Percentiles rank a stretch among this genome's conserved stretches.
phyloP scores from a whole-genome alignment of 2,113 vertebrate genomes.

The Uria aalge region DNA sequence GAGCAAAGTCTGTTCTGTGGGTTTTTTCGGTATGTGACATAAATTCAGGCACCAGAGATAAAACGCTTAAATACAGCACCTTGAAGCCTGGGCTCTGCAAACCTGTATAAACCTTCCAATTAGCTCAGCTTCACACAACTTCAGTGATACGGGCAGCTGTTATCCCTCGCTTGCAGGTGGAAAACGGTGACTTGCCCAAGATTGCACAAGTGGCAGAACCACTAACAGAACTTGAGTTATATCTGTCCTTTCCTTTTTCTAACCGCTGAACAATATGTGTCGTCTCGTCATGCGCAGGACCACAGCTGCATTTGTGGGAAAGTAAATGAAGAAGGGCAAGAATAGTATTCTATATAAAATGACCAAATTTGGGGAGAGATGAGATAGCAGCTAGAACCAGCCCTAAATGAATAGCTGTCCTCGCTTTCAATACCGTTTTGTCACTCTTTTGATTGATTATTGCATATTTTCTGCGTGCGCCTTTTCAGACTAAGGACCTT shows the following conservation, averaged over 20 bases:
- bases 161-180: conserved; percentile 7
- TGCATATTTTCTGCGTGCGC: conserved; percentile 4
- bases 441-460: conserved; percentile 23
- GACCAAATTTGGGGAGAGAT: neutral
- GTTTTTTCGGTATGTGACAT: neutral
- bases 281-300: neutral
- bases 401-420: neutral
- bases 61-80: conserved; percentile 8
- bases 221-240: conserved; percentile 13
- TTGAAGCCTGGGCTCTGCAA: conserved; percentile 43
- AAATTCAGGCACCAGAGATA: conserved; percentile 35
- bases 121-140: conserved; percentile 31
- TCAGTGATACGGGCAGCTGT: conserved; percentile 2
- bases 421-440: neutral
- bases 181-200: conserved; percentile 10
- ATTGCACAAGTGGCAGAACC: conserved; percentile 26
- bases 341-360: conserved; percentile 24
- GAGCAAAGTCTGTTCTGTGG: conserved; percentile 6
- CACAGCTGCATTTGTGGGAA: conserved; percentile 26
- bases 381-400: neutral
- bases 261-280: neutral
- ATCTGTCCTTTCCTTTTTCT: conserved; percentile 32
- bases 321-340: conserved; percentile 26
- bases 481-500: conserved; percentile 1
- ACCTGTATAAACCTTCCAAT: conserved; percentile 41